Conservation (phyloP, 2,797 vertebrate species). For the Potorous gilbertii region DNA sequence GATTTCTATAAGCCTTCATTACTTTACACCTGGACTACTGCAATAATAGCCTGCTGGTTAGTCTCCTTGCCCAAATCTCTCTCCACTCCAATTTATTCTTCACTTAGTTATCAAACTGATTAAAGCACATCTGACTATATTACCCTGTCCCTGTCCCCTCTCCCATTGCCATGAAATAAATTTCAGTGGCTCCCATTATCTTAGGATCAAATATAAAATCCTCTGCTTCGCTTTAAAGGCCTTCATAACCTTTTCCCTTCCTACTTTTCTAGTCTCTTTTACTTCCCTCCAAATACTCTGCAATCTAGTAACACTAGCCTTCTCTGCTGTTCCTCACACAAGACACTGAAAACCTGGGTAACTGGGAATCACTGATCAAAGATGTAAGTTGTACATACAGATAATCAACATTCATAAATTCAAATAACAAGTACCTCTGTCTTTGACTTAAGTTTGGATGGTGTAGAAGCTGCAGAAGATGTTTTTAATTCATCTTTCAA, state of each 20-base stretch:
- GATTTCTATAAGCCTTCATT: not conserved
- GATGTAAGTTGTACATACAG: not conserved
- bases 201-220: not conserved
- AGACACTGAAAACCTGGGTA: not conserved
- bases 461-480: slow-evolving; percentile 84
- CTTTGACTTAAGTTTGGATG: slow-evolving; percentile 92
- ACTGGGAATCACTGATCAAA: not conserved
- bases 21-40: not conserved
- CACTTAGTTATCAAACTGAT: not conserved
- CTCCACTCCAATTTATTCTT: not conserved
- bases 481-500: slow-evolving; percentile 96
- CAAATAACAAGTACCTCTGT: slow-evolving; percentile 88
- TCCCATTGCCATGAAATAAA: not conserved
- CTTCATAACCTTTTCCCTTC: not conserved
- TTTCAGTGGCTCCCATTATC: not conserved
- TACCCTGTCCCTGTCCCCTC: not conserved
- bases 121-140: not conserved
- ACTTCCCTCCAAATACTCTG: not conserved
- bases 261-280: not conserved
- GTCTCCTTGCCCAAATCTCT: not conserved
- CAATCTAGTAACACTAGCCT: not conserved
- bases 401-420: slow-evolving; percentile 18
- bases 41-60: not conserved
- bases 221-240: not conserved
- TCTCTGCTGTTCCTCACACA: not conserved